These are phyloP conservation scores for Sisor rabdophorus DNA, from an alignment of 2,113 vertebrate genomes.

Conservation along the genomic window DNA sequence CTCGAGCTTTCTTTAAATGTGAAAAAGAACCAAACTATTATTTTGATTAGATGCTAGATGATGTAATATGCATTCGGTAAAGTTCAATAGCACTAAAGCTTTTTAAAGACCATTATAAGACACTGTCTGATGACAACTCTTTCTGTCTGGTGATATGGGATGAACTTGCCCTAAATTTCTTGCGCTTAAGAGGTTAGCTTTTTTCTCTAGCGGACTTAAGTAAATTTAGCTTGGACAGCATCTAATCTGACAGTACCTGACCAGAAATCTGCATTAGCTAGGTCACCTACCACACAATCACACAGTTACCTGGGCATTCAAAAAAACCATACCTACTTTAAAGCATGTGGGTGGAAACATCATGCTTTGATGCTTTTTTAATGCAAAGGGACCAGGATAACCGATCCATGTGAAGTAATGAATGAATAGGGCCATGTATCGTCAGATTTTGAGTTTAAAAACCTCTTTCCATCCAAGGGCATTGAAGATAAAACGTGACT, in stretches of 20 bases:
- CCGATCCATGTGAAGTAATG: too few species aligned
- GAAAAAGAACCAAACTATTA: background rate
- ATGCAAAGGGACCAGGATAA: too few species aligned
- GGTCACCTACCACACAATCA: constrained; percentile 19
- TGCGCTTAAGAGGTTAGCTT: constrained; percentile 7
- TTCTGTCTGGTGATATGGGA: constrained; percentile 6
- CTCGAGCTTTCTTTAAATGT: background rate
- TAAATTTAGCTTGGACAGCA: constrained; percentile 26
- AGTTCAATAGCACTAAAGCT: background rate
- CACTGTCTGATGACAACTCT: constrained; percentile 3
- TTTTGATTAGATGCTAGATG: constrained; percentile 5
- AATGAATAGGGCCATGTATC: too few species aligned
- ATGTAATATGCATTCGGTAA: background rate
- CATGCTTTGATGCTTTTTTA: too few species aligned
- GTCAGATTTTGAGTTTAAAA: too few species aligned
- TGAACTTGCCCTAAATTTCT: constrained; percentile 6
- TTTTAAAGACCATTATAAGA: background rate
- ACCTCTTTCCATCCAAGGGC: too few species aligned
- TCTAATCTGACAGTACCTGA: constrained; percentile 28
- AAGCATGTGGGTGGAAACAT: too few species aligned
- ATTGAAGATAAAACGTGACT: too few species aligned
- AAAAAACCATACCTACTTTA: too few species aligned
- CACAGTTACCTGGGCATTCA: too few species aligned
- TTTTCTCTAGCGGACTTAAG: background rate
- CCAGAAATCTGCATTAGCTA: constrained; percentile 28